phyloP scores from a whole-genome alignment of 1,140 invertebrate species.

The Brachionus asplanchnoidis region DNA sequence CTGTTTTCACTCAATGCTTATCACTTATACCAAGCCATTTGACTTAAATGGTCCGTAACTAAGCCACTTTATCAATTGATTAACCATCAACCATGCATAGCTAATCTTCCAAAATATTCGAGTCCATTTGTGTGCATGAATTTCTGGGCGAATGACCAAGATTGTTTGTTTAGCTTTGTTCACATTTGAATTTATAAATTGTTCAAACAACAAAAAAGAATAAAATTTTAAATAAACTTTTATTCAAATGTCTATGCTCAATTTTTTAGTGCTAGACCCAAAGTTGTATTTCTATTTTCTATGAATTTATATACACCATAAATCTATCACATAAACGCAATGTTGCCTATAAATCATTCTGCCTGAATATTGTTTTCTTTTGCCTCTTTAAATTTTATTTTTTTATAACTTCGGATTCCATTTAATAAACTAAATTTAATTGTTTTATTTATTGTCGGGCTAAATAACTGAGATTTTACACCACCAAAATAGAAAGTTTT shows the following conservation, averaged over 20 bases:
- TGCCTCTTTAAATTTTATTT: no score
- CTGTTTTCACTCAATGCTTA: not conserved
- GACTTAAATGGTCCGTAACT: not conserved
- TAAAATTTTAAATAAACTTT: not conserved
- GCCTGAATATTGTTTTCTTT: not conserved
- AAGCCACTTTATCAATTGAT: constrained; percentile 3
- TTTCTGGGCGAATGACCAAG: not conserved
- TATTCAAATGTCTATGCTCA: not conserved
- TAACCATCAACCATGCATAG: not conserved
- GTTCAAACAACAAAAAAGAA: not conserved
- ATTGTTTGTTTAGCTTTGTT: not conserved
- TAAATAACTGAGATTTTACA: no score
- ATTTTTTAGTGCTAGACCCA: not conserved
- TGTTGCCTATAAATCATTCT: not conserved
- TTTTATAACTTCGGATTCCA: no score
- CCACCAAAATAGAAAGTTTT: no score
- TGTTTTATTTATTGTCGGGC: no score
- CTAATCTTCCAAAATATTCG: not conserved
- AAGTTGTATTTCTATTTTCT: not conserved
- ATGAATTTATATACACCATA: not conserved
- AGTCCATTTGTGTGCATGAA: not conserved
- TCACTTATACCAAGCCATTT: not conserved
- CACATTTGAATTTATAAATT: not conserved
- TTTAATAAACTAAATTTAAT: no score
- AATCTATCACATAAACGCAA: not conserved